These are phyloP conservation scores for Pachyuromys duprasi DNA, from an alignment of 2,797 vertebrate genomes.

Conservation along the genomic window DNA sequence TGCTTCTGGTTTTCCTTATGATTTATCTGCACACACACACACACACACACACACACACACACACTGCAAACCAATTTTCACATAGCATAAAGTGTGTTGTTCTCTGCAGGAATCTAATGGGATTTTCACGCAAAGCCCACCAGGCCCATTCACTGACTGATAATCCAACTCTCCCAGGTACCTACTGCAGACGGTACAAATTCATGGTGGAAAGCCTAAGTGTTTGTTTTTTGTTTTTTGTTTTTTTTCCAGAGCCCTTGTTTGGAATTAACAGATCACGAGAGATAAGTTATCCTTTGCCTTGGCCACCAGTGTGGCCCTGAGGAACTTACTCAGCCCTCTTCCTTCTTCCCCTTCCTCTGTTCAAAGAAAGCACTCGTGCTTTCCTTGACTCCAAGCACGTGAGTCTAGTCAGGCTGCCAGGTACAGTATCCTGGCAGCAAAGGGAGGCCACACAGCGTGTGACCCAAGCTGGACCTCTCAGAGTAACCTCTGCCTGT, in stretches of 20 bases:
- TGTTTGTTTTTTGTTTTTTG: too few species aligned
- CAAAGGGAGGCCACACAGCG: background rate
- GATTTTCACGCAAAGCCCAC: conserved; percentile 30
- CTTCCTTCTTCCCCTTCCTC: background rate
- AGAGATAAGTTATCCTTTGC: conserved; percentile 3
- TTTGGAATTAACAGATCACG: background rate
- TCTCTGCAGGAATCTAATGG: conserved; percentile 57
- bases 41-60: conserved; percentile 26
- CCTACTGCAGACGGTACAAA: background rate
- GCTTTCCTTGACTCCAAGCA: background rate
- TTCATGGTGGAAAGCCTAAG: background rate
- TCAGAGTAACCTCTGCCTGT: background rate
- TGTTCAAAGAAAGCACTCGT: background rate
- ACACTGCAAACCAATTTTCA: conserved; percentile 55
- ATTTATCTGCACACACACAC: background rate
- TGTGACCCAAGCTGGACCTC: background rate
- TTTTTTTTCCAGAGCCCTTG: background rate
- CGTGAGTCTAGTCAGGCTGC: background rate
- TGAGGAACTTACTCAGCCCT: background rate
- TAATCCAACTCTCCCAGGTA: background rate
- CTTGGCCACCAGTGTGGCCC: background rate
- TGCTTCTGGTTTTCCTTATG: conserved; percentile 33
- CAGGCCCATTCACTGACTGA: background rate
- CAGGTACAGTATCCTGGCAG: background rate
- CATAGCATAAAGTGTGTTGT: conserved; percentile 34